Evolutionary conservation across 2,888 invertebrate species (phyloP).

Genomic region (Acanthoscelides obtectus): DNA sequence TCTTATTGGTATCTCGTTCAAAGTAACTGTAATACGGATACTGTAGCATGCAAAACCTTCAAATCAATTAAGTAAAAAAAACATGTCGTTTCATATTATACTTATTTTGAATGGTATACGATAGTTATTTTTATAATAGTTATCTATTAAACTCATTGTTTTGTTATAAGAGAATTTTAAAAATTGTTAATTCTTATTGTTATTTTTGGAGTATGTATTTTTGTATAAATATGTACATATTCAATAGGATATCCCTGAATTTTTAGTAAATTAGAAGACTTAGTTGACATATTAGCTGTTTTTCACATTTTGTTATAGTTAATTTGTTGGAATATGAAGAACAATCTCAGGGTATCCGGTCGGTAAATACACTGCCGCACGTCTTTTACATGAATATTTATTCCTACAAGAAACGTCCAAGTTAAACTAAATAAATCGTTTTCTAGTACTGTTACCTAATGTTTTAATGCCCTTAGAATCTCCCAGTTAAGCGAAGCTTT

Average conservation of each 20-base stretch:
- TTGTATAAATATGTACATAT: background rate
- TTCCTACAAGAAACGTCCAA: background rate
- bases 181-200: background rate
- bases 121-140: background rate
- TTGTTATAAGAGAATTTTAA: background rate
- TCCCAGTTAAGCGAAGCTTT: too few species aligned
- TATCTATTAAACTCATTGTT: background rate
- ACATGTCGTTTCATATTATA: background rate
- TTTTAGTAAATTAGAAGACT: background rate
- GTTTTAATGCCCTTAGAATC: slow-evolving; percentile 19
- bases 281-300: background rate
- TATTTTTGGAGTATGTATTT: background rate
- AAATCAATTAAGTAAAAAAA: background rate
- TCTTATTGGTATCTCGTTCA: background rate
- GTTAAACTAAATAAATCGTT: slow-evolving; percentile 37
- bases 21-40: background rate
- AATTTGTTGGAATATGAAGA: background rate
- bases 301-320: background rate
- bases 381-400: background rate
- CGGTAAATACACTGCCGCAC: slow-evolving; percentile 35
- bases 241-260: background rate
- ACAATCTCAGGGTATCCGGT: slow-evolving; percentile 6
- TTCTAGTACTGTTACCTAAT: slow-evolving; percentile 38
- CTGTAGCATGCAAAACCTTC: background rate
- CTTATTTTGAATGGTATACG: background rate